Evolutionary conservation across 2,113 vertebrate species (phyloP).

Genomic region (Melospiza melodia): DNA sequence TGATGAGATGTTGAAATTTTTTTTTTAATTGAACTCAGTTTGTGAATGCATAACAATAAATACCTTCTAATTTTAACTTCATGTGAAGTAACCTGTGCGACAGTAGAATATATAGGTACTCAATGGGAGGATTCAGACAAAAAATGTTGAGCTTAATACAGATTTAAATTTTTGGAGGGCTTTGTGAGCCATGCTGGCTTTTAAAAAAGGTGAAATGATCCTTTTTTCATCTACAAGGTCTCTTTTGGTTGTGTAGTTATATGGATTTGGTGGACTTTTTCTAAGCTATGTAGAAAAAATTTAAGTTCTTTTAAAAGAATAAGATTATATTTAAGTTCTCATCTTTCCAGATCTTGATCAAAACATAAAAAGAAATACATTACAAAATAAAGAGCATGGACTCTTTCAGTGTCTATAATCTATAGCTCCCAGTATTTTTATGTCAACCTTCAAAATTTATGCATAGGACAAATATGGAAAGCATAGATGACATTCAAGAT

Average conservation of each 20-base stretch:
- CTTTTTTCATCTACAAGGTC: background rate
- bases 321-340: background rate
- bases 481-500: background rate
- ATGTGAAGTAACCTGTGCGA: background rate
- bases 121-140: background rate
- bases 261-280: background rate
- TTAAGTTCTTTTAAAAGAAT: background rate
- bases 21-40: background rate
- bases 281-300: background rate
- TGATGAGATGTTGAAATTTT: background rate
- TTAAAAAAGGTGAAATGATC: background rate
- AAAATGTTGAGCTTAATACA: background rate
- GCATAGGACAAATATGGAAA: background rate
- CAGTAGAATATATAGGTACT: background rate
- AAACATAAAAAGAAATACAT: background rate
- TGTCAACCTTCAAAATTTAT: background rate
- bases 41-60: background rate
- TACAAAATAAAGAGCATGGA: background rate
- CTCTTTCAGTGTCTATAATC: background rate
- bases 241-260: background rate
- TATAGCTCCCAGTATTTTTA: background rate
- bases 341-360: background rate
- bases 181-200: background rate
- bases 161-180: background rate
- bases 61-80: background rate